Base-by-base conservation (phyloP, 2,888 invertebrate species). In the Melieria crassipennis region DNA sequence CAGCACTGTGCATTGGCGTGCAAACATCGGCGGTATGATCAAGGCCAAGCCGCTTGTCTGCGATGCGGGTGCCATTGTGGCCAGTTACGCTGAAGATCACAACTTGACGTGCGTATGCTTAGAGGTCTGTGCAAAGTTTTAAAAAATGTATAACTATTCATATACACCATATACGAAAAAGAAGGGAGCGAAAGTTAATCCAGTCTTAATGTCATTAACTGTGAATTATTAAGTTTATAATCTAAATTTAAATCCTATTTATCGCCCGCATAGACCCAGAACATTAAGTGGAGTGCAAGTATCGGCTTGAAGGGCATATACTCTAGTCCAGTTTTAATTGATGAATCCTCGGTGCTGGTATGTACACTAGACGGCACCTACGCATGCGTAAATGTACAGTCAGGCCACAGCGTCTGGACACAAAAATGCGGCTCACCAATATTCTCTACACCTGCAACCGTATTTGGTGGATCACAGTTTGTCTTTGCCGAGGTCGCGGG, bases 1-100 rank as follows among this genome's bases (percentile, higher is more conserved):
- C 10, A 91, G 93, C 0, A 80, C 81, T 42, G 77, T 89, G n/a
- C 67, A 85, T 47, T 94, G 94, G 94, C 88, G 86, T 42, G 87
- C 87, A 58, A 84, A 89, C 69, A 85, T 91, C 4, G 82, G 79
- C 1, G 87, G 84, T 42, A 84, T 86, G 83, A 85, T 87, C 13
- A 87, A 87, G 69, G 80, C 84, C 4, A 82, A 80, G 68, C 81
- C 85, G 0, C 91, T 94, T 0, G 85, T 94, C 43, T 71, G 78
- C 4, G 63, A 72, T 4, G 93, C 94, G 83, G 90, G 92, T 0
- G 87, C 88, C 43, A 81, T 91, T 0, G 87, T 91, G 58, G 87
- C 89, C 62, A 85, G 86, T 58, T 90, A 89, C 74, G 88, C 89
- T 56, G 88, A 78, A 0, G 78, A 79, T 5, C 79, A 79, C 13